Base-by-base conservation (phyloP, 2,888 invertebrate species). In the Cyclophora punctaria region DNA sequence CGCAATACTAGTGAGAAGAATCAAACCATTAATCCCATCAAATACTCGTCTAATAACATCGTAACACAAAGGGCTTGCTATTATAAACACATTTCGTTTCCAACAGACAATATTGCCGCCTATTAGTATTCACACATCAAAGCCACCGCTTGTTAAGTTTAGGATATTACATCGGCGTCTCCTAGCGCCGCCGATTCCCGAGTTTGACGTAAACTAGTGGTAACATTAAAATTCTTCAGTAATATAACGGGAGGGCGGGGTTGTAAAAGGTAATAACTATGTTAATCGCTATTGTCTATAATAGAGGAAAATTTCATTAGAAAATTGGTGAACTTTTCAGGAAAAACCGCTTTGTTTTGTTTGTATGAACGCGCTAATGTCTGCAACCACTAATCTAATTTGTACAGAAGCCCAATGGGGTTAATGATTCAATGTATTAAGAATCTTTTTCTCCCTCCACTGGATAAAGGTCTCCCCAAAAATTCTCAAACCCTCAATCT, bases 91-190 rank as follows among this genome's bases (percentile, higher is more conserved):
- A 20, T 20, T 37, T 37, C 37, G 2, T 37, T 5, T 4, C 37
- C 37, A 37, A 5, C 37, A 37, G 37, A 37, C 7, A 34, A 42
- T 4, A 7, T 42, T 42, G n/a, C 20, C 44, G 7, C 34, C 44
- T 44, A 20, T 34, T 33, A 44, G 34, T 5, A n/a, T 52, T 48
- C 47, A 1, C 44, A 33, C 5, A 41, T 50, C 48, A 5, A 7
- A 7, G 49, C 44, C 37, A 41, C 41, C 53, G 60, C 55, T 72
- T 59, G 69, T 63, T 67, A 73, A 77, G 75, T 77, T 78, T 75
- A 20, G 70, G 74, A 71, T 75, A 74, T 70, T 71, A 73, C 72
- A 75, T 73, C 67, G 61, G 62, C 66, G 63, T 65, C 71, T 76
- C 20, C 75, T 73, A 64, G 66, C 52, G 66, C 64, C 52, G 50